A percentile compares a stretch with the other conserved stretches of the same genome.
Evolutionary conservation across 2,113 vertebrate genomes (phyloP).

Genomic region (Epinephelus cyanopodus): DNA sequence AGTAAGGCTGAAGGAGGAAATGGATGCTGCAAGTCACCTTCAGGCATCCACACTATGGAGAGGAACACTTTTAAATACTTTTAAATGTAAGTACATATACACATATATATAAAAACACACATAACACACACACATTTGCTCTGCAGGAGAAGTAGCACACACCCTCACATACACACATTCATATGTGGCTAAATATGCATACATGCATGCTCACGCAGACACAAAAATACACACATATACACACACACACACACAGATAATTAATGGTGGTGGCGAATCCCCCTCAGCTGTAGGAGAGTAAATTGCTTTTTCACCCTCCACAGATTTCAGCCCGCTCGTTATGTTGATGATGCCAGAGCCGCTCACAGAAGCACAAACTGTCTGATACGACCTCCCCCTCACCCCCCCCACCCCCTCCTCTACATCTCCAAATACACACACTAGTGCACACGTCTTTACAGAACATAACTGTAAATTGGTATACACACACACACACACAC

Average conservation of each 20-base stretch:
- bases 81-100: too few relatives aligned
- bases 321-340: conserved; percentile 81
- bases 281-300: conserved; percentile 83
- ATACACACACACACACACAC: conserved; percentile 3
- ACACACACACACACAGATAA: conserved; percentile 71
- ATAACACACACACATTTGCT: background rate
- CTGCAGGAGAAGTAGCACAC: background rate
- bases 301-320: conserved; percentile 87
- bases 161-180: conserved; percentile 10
- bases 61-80: conserved; percentile 31
- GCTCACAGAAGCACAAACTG: conserved; percentile 78
- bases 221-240: conserved; percentile 41
- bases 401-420: background rate
- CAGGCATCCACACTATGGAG: conserved; percentile 34
- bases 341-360: conserved; percentile 82
- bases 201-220: conserved; percentile 1
- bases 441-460: conserved; percentile 47
- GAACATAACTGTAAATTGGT: conserved; percentile 43
- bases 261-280: conserved; percentile 82
- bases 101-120: too few relatives aligned
- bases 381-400: conserved; percentile 51
- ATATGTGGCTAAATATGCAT: conserved; percentile 19
- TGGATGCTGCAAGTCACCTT: conserved; percentile 69
- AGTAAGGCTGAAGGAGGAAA: conserved; percentile 50
- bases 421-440: conserved; percentile 48